phyloP scores from a whole-genome alignment of 2,113 vertebrate genomes.

The Bubo blakistoni region DNA sequence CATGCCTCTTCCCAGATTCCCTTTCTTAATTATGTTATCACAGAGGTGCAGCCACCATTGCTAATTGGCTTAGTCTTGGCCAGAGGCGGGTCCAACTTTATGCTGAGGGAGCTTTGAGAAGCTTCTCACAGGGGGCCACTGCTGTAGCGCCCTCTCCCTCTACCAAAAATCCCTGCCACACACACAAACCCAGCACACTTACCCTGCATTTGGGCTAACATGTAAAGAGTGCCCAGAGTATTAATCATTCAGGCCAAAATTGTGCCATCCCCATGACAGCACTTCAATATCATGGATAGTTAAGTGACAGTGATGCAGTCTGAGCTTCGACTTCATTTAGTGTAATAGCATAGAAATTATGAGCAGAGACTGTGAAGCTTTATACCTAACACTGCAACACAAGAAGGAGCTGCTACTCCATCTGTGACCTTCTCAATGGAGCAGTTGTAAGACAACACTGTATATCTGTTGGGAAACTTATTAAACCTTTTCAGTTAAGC shows the following conservation, averaged over 20 bases:
- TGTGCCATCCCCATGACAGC: background rate
- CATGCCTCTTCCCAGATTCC: too few species aligned
- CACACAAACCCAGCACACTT: background rate
- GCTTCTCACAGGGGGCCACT: too few species aligned
- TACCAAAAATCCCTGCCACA: too few species aligned
- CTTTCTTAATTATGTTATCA: too few species aligned
- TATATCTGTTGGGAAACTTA: background rate
- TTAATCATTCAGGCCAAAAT: background rate
- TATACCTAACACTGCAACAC: background rate
- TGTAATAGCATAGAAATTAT: background rate
- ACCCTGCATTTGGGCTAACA: background rate
- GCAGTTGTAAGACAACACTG: background rate
- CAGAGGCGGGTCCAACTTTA: too few species aligned
- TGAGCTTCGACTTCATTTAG: background rate
- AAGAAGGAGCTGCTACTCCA: background rate
- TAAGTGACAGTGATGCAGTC: background rate
- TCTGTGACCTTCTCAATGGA: background rate
- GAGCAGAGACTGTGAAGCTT: background rate
- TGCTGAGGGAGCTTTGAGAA: too few species aligned
- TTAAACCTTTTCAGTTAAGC: background rate
- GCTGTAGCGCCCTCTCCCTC: too few species aligned
- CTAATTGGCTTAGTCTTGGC: too few species aligned
- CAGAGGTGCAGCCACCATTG: too few species aligned
- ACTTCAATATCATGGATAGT: background rate
- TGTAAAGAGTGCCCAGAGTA: background rate